Conservation (phyloP, 1,140 invertebrate species). For the Coelopa frigida region DNA sequence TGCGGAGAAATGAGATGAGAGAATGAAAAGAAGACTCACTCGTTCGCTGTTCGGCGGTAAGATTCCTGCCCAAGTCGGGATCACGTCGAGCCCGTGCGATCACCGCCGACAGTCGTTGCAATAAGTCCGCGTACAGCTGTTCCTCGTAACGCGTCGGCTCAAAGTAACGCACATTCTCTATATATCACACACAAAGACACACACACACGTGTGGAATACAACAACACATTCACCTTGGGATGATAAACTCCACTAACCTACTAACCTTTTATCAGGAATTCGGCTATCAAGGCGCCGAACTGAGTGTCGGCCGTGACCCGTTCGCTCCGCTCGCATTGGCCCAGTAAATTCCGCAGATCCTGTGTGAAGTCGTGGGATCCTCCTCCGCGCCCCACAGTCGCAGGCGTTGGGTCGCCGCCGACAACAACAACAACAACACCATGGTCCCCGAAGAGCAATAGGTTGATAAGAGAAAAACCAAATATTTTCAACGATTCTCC, state of each 20-base stretch:
- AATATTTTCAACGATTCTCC: no score
- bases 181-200: neutral
- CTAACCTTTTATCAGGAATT: slow-evolving; percentile 39
- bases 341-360: no score
- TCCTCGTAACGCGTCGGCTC: slow-evolving; percentile 28
- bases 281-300: slow-evolving; percentile 25
- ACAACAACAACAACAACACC: no score
- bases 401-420: no score
- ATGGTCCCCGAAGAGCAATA: no score
- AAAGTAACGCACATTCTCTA: slow-evolving; percentile 33
- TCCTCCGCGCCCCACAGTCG: no score
- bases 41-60: no score
- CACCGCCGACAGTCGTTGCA: slow-evolving; percentile 25
- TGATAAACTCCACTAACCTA: slow-evolving; percentile 14
- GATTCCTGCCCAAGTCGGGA: neutral
- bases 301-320: slow-evolving; percentile 23
- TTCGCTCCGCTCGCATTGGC: no score
- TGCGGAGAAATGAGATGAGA: neutral
- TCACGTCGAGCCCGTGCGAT: slow-evolving; percentile 12
- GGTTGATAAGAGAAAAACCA: no score
- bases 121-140: slow-evolving; percentile 30
- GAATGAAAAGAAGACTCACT: neutral
- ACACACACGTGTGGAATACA: neutral
- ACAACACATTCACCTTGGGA: neutral
- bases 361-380: no score